phyloP scores from a whole-genome alignment of 2,797 vertebrate genomes.

The Peromyscus nudipes region DNA sequence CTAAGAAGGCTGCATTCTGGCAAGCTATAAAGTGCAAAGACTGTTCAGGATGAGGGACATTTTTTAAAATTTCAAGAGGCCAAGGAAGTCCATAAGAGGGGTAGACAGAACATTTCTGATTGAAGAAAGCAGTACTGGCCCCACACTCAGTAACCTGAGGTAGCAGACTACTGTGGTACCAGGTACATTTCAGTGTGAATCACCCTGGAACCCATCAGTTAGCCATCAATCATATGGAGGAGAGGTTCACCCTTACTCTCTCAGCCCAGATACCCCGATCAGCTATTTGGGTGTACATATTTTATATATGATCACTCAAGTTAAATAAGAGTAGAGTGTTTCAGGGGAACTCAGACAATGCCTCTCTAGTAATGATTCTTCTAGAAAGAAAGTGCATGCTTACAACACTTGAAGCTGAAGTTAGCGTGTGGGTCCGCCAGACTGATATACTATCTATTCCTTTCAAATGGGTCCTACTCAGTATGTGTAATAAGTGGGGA shows the following conservation, averaged over 20 bases:
- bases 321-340: slow-evolving; percentile 17
- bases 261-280: background rate
- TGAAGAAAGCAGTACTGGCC: slow-evolving; percentile 53
- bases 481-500: background rate
- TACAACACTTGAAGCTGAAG: slow-evolving; percentile 10
- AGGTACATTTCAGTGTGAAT: slow-evolving; percentile 1
- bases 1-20: slow-evolving; percentile 53
- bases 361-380: background rate
- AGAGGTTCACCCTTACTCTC: background rate
- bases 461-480: background rate
- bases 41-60: background rate
- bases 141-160: background rate
- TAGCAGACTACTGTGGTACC: background rate
- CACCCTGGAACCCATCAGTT: background rate
- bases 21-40: background rate
- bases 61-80: slow-evolving; percentile 51
- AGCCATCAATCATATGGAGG: background rate
- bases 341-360: slow-evolving; percentile 27
- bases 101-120: background rate
- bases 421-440: background rate
- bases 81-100: slow-evolving; percentile 1
- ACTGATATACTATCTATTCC: background rate
- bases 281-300: background rate
- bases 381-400: slow-evolving; percentile 5
- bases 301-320: background rate